Base-by-base conservation (phyloP, 2,113 vertebrate species). In the Alosa alosa region DNA sequence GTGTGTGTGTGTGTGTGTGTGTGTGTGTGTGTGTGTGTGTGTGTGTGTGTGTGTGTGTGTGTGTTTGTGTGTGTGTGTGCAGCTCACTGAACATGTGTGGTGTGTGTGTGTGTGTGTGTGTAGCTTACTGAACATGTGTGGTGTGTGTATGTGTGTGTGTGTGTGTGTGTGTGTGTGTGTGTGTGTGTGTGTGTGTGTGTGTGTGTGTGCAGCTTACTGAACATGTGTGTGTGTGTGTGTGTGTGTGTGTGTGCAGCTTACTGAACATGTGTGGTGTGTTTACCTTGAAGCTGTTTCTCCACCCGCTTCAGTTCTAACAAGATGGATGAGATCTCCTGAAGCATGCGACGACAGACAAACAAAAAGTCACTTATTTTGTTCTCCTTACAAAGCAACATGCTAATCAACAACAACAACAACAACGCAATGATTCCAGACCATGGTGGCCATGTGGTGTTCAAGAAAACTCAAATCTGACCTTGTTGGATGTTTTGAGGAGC, bases 261-360 rank as follows among this genome's bases (percentile, higher is more conserved):
- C 31, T 31, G 31, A 31, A 31, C 31, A 31, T 44, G 41, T 60
- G 55, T n/a, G 22, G 57, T 60, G 25, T 75, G 25, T 75, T 89
- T 94, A 99, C 98, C 98, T 97, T 99, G 97, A 44, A 99, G 94
- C 83, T 99, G 97, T 89, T 99, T 99, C 91, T 99, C 98, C 86
- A 99, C 97, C 92, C 96, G 94, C 90, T 98, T 99, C 81, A 99
- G 91, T 89, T 99, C 98, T 50, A 98, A 97, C 78, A 99, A 94
- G 90, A 99, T 99, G 13, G 97, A 97, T 52, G 97, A 97, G 92
- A 99, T 97, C 91, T 99, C 97, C 98, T 99, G 92, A 20, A 89
- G 31, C 3, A 41, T 4, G 36, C 11, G 15, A 78, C n/a, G 31
- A 36, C 11, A 15, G 3, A 68, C 4, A 13, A 72, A 72, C 7